Base-by-base conservation (phyloP, 2,888 invertebrate genomes). In the Eucera pruinosa region DNA sequence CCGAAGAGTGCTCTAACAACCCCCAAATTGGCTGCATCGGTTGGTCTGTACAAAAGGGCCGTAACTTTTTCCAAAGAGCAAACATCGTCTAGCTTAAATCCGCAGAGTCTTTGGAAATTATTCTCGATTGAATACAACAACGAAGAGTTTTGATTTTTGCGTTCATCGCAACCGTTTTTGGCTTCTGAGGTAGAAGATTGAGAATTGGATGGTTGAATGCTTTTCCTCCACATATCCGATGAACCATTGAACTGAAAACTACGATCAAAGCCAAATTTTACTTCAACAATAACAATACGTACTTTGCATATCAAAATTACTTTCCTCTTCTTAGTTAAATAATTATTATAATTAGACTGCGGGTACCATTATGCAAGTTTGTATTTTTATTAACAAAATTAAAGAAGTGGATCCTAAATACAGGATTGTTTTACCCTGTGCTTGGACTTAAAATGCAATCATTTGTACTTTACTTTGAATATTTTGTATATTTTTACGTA, bases 1-100 rank as follows among this genome's bases (percentile, higher is more conserved):
- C 97, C 98, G 90, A 97, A 98, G 2, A 97, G 92, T 80, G 97
- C 95, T 73, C 98, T 94, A 11, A 95, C 95, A 0, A 97, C 92
- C 11, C 96, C 97, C 67, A 98, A 93, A 82, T 96, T 96, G 0
- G 97, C 94, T 0, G 96, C 95, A 93, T 97, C 96, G 43, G 94
- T 95, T 0, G 96, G 95, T 55, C 93, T 90, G 87, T 95, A 94
- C 90, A 97, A 92, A 84, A 95, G 94, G 48, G 89, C 85, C 0
- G 94, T 93, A 27, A 96, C 90, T 70, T 93, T 93, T 1, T 90
- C 85, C 66, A 94, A 92, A 7, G 93, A 91, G 4, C 67, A 84
- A 0, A 92, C 36, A 64, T 92, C 89, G 4, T 71, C 67, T 15
- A 87, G 36, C 33, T 71, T 64, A 57, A 92, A 90, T 18, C 91